phyloP scores from a whole-genome alignment of 2,888 invertebrate species.

The Cheilosia scutellata region DNA sequence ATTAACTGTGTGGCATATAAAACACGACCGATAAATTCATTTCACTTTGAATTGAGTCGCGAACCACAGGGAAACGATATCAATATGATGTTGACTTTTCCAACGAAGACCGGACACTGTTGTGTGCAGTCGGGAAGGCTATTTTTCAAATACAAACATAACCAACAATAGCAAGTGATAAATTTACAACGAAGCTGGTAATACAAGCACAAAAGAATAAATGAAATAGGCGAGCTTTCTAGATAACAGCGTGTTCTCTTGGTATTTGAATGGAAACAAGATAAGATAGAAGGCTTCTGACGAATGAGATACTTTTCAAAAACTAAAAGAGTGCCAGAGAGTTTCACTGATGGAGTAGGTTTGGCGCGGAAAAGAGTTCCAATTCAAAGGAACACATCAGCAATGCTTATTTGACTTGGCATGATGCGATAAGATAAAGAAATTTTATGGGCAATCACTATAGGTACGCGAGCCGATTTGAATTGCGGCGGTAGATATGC shows the following conservation, averaged over 20 bases:
- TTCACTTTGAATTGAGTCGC: background rate
- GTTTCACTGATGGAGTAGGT: no score
- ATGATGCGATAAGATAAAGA: no score
- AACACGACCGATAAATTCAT: background rate
- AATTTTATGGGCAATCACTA: no score
- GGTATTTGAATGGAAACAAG: background rate
- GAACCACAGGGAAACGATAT: background rate
- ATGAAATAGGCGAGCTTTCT: background rate
- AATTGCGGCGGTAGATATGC: no score
- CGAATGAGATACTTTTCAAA: background rate
- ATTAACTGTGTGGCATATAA: background rate
- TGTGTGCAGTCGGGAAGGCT: background rate
- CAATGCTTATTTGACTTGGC: no score
- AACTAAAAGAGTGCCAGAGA: no score
- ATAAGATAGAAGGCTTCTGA: constrained; percentile 2
- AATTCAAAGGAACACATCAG: no score
- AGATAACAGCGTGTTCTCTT: background rate
- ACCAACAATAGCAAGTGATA: background rate
- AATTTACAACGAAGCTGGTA: background rate
- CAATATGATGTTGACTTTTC: constrained; percentile 1
- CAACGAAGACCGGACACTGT: constrained; percentile 14
- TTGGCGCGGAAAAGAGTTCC: no score
- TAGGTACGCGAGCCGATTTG: no score
- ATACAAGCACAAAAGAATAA: background rate
- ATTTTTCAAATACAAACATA: background rate